A percentile compares a stretch with the other conserved stretches of the same genome.
These are phyloP conservation scores for Lamproptera curius DNA, from an alignment of 2,888 invertebrate genomes.

Conservation along the genomic window DNA sequence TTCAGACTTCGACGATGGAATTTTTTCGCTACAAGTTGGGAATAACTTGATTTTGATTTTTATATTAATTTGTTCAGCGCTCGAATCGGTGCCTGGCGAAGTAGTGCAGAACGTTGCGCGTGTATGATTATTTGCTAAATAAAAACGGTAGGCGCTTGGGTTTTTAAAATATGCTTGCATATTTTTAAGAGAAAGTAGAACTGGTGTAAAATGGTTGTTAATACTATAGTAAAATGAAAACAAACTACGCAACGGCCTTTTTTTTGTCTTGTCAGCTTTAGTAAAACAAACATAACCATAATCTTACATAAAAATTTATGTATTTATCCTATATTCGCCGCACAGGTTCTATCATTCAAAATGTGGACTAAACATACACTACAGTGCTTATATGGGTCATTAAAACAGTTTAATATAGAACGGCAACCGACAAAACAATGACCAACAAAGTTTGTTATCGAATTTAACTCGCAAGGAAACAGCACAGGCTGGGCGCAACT, in stretches of 20 bases:
- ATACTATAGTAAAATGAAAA: not conserved
- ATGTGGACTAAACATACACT: not conserved
- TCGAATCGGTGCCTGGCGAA: slow-evolving; percentile 12
- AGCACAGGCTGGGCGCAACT: slow-evolving; percentile 9
- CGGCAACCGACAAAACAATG: slow-evolving; percentile 3
- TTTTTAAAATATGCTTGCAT: not conserved
- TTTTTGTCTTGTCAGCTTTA: not conserved
- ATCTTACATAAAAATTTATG: not conserved
- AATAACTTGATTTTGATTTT: slow-evolving; percentile 7
- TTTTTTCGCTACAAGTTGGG: slow-evolving; percentile 12
- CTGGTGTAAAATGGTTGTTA: too few species aligned
- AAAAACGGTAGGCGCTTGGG: slow-evolving; percentile 4
- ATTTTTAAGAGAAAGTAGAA: not conserved
- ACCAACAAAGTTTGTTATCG: slow-evolving; percentile 13
- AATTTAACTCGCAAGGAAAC: slow-evolving; percentile 15
- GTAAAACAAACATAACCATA: not conserved
- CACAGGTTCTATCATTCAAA: too few species aligned
- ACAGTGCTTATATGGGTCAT: not conserved
- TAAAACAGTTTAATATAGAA: not conserved
- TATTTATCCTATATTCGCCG: not conserved
- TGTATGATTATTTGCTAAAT: slow-evolving; percentile 3
- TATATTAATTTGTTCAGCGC: slow-evolving; percentile 7
- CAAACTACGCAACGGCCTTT: not conserved
- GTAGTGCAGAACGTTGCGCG: not conserved
- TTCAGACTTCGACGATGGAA: slow-evolving; percentile 1